These are phyloP conservation scores for Spilarctia lutea DNA, from an alignment of 2,888 invertebrate genomes.

Conservation along the genomic window DNA sequence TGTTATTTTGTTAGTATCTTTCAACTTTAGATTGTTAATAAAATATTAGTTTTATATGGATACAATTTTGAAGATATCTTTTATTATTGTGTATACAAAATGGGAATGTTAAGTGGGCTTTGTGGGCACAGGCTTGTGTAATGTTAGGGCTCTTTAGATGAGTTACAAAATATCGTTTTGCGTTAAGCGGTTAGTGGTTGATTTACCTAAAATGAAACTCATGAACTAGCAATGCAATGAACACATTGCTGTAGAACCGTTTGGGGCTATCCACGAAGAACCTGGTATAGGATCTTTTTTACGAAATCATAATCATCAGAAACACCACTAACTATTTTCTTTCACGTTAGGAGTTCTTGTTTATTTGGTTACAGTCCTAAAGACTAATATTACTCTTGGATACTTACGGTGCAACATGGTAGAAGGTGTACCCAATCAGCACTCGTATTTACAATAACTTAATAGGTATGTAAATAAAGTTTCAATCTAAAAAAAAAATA, in stretches of 20 bases:
- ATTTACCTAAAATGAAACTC: no score
- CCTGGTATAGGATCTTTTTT: neutral
- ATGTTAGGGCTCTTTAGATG: neutral
- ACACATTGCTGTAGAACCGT: neutral
- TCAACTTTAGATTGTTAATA: constrained; percentile 20
- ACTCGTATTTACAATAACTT: no score
- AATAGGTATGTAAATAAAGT: no score
- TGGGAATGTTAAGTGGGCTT: constrained; percentile 11
- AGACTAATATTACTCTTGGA: no score
- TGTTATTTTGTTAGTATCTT: constrained; percentile 46
- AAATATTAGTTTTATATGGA: constrained; percentile 15
- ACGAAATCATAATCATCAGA: neutral
- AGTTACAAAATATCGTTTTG: neutral
- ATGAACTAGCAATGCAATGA: neutral
- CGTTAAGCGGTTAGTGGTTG: neutral
- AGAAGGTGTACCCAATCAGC: no score
- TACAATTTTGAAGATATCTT: constrained; percentile 21
- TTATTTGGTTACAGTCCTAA: neutral
- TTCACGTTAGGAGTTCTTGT: neutral
- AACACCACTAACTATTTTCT: neutral
- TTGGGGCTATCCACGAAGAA: neutral
- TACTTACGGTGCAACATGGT: no score
- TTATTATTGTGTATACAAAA: constrained; percentile 21
- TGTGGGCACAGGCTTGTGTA: neutral
- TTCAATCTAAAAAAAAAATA: no score